Evolutionary conservation across 2,113 vertebrate genomes (phyloP), one percentile per base, ranked within the genome.

Genomic region (Origma solitaria): DNA sequence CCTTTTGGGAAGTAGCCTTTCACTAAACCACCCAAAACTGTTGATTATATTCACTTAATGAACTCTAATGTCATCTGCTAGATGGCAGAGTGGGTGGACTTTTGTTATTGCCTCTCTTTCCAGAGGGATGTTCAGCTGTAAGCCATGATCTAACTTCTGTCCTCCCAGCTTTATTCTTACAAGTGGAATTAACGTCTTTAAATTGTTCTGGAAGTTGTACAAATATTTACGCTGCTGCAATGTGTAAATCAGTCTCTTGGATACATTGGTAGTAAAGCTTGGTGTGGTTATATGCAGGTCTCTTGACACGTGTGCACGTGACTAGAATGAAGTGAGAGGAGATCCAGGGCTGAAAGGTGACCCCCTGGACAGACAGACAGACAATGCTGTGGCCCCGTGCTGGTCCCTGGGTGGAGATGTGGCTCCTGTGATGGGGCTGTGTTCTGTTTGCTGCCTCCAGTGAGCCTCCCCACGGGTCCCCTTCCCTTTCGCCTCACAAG

Each of bases 371-470:
- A n/a, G n/a, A n/a, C n/a, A n/a, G n/a, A n/a, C 38, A 47, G 33
- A 2, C 15, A 18, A 5, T 49, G 47, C 64, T 54, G 47, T 10
- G 13, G 37, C 51, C 5, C 0, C 2, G 5, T 0, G 7, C 3
- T 24, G 14, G 5, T 17, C 50, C 50, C 42, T 44, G 49, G 7
- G 1, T 3, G 45, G 13, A 38, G n/a, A 47, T 12, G 51, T 27
- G 50, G 11, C 69, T 27, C 27, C 47, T 24, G 31, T 27, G n/a
- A 4, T 1, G 0, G 18, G 27, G 3, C 9, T 2, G 9, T 15
- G 30, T 27, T 64, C 44, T 1, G 1, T 56, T 72, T 60, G 30
- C 49, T 80, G 44, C 35, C 66, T 31, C 6, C 0, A 8, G 20
- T 58, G 45, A 69, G 25, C 28, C 58, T 10, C 7, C 15, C 12